These are phyloP conservation scores for Apotomis betuletana DNA, from an alignment of 2,888 invertebrate genomes.

Conservation along the genomic window DNA sequence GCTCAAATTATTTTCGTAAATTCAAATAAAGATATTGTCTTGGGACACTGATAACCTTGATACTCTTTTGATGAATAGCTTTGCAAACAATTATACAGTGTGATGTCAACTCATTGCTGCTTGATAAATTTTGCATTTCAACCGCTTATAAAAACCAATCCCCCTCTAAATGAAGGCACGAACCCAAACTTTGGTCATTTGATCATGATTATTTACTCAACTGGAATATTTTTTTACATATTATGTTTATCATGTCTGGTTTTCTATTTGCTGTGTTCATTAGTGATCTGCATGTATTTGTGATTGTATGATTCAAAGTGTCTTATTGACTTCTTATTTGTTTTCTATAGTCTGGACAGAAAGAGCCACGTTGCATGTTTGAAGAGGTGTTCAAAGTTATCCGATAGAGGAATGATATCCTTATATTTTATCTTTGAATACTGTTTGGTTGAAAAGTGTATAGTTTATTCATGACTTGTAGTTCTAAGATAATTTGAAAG, in stretches of 20 bases:
- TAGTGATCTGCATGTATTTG: conserved; percentile 37
- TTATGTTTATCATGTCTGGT: conserved; percentile 36
- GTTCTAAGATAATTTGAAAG: not conserved
- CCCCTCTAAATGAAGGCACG: conserved; percentile 40
- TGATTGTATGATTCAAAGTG: conserved; percentile 26
- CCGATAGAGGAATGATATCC: not conserved
- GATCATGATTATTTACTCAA: conserved; percentile 37
- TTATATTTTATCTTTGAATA: conserved; percentile 7
- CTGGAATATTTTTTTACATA: conserved; percentile 40
- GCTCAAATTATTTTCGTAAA: not conserved
- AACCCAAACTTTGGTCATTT: conserved; percentile 40
- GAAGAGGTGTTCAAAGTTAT: conserved; percentile 17
- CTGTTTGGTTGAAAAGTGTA: not conserved
- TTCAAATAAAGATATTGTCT: not conserved
- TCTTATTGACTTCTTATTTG: conserved; percentile 14
- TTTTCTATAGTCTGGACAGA: conserved; percentile 3
- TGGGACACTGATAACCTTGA: conserved; percentile 16
- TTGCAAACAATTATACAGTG: conserved; percentile 27
- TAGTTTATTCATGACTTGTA: not conserved
- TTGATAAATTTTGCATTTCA: conserved; percentile 20
- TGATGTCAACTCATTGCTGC: conserved; percentile 29
- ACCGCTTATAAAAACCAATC: conserved; percentile 30
- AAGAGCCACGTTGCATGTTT: conserved; percentile 22
- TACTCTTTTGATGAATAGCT: conserved; percentile 21
- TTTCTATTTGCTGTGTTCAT: conserved; percentile 37